Evolutionary conservation across 2,113 vertebrate species (phyloP).

Genomic region (Calidris pygmaea): DNA sequence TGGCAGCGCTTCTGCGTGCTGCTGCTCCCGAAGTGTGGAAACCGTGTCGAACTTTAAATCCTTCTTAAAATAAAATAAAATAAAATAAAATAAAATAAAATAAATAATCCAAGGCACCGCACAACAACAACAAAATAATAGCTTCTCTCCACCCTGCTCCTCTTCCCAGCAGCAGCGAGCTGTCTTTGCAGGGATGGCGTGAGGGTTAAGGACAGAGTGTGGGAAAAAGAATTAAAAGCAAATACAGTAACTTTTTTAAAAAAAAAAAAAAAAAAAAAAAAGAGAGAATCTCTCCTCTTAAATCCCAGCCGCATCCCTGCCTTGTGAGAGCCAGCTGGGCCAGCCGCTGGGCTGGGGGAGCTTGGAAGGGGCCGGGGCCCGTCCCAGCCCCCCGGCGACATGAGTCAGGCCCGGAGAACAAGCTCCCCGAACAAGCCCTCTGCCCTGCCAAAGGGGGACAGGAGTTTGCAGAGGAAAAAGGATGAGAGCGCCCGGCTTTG

Average conservation of each 20-base stretch:
- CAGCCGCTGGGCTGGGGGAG: neutral
- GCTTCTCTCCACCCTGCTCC: neutral
- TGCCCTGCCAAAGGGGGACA: neutral
- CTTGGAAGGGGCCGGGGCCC: neutral
- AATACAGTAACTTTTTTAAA: neutral
- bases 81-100: no score
- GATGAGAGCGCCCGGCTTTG: constrained; percentile 5
- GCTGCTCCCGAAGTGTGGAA: neutral
- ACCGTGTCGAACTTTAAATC: neutral
- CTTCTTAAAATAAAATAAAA: neutral
- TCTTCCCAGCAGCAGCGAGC: neutral
- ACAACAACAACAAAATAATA: neutral
- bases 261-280: no score
- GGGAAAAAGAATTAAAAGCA: neutral
- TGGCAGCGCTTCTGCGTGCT: neutral
- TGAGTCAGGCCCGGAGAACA: neutral
- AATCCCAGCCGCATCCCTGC: neutral
- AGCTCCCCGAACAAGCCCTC: neutral
- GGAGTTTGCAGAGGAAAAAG: neutral
- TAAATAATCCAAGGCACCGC: neutral
- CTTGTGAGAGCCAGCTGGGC: neutral
- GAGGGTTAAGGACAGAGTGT: neutral
- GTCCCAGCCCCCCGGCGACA: neutral
- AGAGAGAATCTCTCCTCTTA: neutral
- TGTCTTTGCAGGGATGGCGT: neutral